Evolutionary conservation across 2,888 invertebrate species (phyloP), one percentile per base, ranked within the genome.

Genomic region (Chirona hameri): DNA sequence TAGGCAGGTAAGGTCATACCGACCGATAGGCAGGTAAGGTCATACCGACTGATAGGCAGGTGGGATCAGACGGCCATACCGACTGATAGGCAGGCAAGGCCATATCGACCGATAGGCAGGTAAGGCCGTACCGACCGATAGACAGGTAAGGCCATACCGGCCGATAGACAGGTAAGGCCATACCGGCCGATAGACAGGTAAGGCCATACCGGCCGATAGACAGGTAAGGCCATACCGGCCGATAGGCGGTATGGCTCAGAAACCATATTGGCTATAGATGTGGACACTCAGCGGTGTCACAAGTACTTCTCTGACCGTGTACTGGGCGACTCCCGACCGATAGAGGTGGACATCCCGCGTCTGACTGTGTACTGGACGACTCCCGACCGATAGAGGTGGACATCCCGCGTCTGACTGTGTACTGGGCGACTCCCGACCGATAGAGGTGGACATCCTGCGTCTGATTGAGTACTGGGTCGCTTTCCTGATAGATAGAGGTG

Each of bases 341-440:
- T 99, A 87, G 99, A 99, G 89, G 99, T 99, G 29, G 99, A 99
- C 88, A 99, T 99, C 86, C 99, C 99, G 0, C 92, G 99, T 39
- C 39, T 39, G 39, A 39, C 7, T 5, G 39, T 5, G 39, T 7
- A 39, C 39, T 39, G 39, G 39, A n/a, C n/a, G n/a, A n/a, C n/a
- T n/a, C n/a, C n/a, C n/a, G n/a, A n/a, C n/a, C n/a, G n/a, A n/a
- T n/a, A n/a, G n/a, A n/a, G n/a, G n/a, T n/a, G n/a, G n/a, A n/a
- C n/a, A n/a, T n/a, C n/a, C n/a, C n/a, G n/a, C n/a, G n/a, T n/a
- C n/a, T n/a, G n/a, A n/a, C n/a, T n/a, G n/a, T n/a, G n/a, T n/a
- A n/a, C n/a, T n/a, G n/a, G n/a, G n/a, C n/a, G n/a, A n/a, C n/a
- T n/a, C n/a, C n/a, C n/a, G n/a, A n/a, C n/a, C n/a, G n/a, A n/a